Evolutionary conservation across 2,888 invertebrate species (phyloP).

Genomic region (Cosmia pyralina): DNA sequence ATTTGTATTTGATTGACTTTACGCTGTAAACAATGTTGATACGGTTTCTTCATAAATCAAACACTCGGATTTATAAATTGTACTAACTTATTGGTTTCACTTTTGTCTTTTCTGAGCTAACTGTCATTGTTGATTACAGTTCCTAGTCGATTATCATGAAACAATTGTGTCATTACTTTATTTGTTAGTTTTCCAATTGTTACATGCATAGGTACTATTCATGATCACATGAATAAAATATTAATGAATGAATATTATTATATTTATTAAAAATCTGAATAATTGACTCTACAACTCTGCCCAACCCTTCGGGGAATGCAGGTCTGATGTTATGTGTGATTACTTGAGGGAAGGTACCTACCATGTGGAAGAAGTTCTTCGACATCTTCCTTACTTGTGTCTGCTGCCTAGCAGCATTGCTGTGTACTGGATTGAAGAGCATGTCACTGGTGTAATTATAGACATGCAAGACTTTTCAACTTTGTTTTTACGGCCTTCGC

Average conservation of each 20-base stretch:
- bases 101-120: not conserved
- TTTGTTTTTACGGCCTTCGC: not conserved
- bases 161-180: too few species aligned
- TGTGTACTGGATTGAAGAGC: slow-evolving; percentile 12
- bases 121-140: too few species aligned
- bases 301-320: too few species aligned
- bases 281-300: too few species aligned
- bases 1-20: slow-evolving; percentile 15
- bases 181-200: not conserved
- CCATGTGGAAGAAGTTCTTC: not conserved
- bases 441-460: slow-evolving; percentile 14
- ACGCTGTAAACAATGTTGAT: slow-evolving; percentile 20
- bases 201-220: not conserved
- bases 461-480: slow-evolving; percentile 18
- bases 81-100: not conserved
- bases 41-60: slow-evolving; percentile 23
- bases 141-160: too few species aligned
- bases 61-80: not conserved
- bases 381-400: not conserved
- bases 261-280: not conserved
- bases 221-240: too few species aligned
- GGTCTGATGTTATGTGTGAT: not conserved
- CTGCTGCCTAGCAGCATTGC: slow-evolving; percentile 1
- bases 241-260: too few species aligned
- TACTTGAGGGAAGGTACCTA: not conserved